A percentile compares a stretch with the other conserved stretches of the same genome.
phyloP scores from a whole-genome alignment of 2,888 invertebrate species.

The Euzetes globulus region DNA sequence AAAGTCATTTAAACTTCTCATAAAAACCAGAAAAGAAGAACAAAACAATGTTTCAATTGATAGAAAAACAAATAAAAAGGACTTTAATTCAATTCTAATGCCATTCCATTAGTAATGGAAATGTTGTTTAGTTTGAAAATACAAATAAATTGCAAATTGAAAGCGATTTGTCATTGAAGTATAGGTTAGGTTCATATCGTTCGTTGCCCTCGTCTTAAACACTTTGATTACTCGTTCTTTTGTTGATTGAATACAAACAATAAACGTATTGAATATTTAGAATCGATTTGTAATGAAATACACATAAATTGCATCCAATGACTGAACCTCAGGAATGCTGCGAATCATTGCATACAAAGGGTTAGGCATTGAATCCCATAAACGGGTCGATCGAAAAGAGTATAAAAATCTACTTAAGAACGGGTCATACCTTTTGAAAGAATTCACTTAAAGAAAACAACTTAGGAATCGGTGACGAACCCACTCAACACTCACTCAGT shows the following conservation, averaged over 20 bases:
- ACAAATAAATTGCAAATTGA: background rate
- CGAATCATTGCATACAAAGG: background rate
- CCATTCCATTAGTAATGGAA: background rate
- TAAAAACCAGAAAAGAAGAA: background rate
- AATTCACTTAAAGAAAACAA: background rate
- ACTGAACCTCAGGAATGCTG: too few relatives aligned
- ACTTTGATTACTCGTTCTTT: background rate
- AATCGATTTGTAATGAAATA: background rate
- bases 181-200: background rate
- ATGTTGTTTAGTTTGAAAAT: background rate
- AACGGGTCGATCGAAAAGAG: background rate
- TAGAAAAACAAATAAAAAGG: background rate
- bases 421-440: background rate
- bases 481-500: background rate
- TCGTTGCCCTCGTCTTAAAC: background rate
- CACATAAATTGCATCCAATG: too few relatives aligned
- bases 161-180: background rate
- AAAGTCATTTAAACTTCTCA: background rate
- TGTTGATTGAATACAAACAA: conserved; percentile 4
- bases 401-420: background rate
- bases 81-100: background rate
- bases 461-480: background rate
- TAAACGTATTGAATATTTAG: background rate
- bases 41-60: background rate
- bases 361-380: background rate